Evolutionary conservation across 2,797 vertebrate genomes (phyloP), one percentile per base, ranked within the genome.

Genomic region (Melanotaenia trifasciata): DNA sequence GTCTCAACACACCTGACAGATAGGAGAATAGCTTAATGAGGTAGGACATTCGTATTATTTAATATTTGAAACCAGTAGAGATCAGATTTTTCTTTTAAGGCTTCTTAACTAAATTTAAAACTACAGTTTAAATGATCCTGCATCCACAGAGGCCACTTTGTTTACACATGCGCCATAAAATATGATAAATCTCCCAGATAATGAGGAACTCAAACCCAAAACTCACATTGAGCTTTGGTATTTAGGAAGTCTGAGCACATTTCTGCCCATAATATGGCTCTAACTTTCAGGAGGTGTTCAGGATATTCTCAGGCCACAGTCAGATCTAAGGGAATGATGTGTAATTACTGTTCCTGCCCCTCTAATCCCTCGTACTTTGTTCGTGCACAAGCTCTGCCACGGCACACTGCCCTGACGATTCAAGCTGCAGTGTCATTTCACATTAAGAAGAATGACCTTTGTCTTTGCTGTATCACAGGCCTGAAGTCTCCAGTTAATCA

Each of bases 391-490:
- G 56, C 58, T n/a, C 65, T 8, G 60, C 51, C 30, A 45, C 28
- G 35, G 63, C 74, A 78, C 70, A 30, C 83, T 64, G 84, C 83
- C 76, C 74, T 68, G 0, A 67, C 79, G 40, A 79, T 66, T 84
- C 70, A 67, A 40, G 78, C 89, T 76, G 74, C 69, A 60, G 78
- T 86, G 90, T 91, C 89, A 90, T 80, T 84, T 87, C 70, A 66
- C 79, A 89, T 94, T 93, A 92, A 78, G 78, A 85, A 81, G 75
- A 90, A 88, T 92, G 93, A 93, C 92, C 92, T 93, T 92, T 90
- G 78, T 86, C 85, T 84, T 58, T 73, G 82, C 78, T 86, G 83
- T 90, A 86, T 86, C 85, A 80, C 76, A 67, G 89, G 87, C 87
- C 86, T 59, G 64, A 70, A 83, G 90, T 90, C 84, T 70, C 85